phyloP scores from a whole-genome alignment of 2,797 vertebrate species.

The Tokudaia muenninki region DNA sequence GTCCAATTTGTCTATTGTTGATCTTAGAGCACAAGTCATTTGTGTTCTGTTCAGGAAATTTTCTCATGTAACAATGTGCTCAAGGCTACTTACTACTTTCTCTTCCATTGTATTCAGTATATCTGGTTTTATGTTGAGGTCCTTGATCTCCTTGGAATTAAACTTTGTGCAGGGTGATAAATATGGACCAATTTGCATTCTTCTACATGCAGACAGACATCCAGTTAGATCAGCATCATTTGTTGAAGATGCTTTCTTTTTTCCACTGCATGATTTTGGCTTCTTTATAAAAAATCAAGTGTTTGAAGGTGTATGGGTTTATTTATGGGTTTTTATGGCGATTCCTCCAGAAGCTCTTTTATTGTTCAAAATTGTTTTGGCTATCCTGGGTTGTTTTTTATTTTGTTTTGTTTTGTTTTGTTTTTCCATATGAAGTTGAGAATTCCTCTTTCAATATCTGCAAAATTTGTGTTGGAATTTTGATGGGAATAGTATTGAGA shows the following conservation, averaged over 20 bases:
- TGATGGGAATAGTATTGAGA: neutral
- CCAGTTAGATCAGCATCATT: neutral
- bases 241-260: neutral
- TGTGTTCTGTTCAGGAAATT: no score
- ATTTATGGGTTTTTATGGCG: neutral
- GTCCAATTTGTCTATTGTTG: neutral
- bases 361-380: neutral
- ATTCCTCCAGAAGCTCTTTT: neutral
- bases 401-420: neutral
- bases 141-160: neutral
- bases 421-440: neutral
- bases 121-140: neutral
- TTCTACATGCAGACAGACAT: neutral
- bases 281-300: neutral
- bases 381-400: neutral
- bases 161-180: neutral
- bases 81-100: neutral
- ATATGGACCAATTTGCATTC: neutral
- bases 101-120: neutral
- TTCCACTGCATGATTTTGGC: neutral
- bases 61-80: no score
- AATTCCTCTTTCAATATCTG: neutral
- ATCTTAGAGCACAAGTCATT: neutral
- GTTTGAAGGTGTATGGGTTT: neutral
- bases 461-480: neutral